Conservation (phyloP, 2,797 vertebrate species). For the Rachycentron canadum region DNA sequence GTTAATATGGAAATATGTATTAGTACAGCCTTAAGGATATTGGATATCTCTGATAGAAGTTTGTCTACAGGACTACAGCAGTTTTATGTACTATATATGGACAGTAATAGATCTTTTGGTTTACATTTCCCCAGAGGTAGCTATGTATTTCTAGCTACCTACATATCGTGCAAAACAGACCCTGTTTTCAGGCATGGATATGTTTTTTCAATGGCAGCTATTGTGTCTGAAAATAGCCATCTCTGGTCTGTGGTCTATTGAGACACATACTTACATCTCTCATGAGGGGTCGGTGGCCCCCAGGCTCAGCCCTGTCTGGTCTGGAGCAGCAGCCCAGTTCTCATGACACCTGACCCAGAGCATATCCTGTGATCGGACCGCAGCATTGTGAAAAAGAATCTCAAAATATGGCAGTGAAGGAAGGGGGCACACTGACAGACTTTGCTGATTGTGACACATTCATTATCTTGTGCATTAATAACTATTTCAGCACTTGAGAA, state of each 20-base stretch:
- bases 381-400: background rate
- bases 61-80: too few species aligned
- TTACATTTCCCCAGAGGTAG: background rate
- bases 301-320: slow-evolving; percentile 56
- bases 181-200: background rate
- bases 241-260: slow-evolving; percentile 42
- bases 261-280: slow-evolving; percentile 66
- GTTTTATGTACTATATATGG: too few species aligned
- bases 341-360: slow-evolving; percentile 78
- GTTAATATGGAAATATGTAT: too few species aligned
- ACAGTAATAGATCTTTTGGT: background rate
- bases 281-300: slow-evolving; percentile 40
- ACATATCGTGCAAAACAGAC: background rate
- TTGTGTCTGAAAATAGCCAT: slow-evolving; percentile 66
- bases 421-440: background rate
- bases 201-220: slow-evolving; percentile 45
- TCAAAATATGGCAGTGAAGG: background rate
- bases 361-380: slow-evolving; percentile 71
- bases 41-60: too few species aligned
- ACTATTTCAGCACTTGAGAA: background rate
- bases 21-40: too few species aligned
- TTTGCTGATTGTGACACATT: slow-evolving; percentile 4
- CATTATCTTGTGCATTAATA: background rate
- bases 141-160: background rate
- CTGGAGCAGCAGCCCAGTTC: slow-evolving; percentile 69